These are phyloP conservation scores for Psammodynastes pulverulentus DNA, from an alignment of 2,113 vertebrate genomes.

Conservation along the genomic window DNA sequence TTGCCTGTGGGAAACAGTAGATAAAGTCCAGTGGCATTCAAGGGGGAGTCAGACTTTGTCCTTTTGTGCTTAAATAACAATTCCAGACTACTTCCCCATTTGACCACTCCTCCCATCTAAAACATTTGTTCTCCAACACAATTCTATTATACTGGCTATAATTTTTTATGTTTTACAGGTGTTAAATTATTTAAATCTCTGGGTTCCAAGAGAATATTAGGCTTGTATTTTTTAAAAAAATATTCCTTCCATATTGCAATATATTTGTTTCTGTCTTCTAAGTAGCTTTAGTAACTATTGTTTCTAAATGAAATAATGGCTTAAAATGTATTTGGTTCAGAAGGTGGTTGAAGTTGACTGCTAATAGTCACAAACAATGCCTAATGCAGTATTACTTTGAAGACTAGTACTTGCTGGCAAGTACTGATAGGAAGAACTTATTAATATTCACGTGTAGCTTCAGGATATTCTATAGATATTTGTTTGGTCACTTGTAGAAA, in stretches of 20 bases:
- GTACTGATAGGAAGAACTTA: neutral
- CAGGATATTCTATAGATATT: neutral
- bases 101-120: neutral
- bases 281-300: neutral
- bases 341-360: neutral
- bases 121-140: neutral
- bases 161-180: neutral
- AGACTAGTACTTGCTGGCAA: neutral
- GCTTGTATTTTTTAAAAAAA: neutral
- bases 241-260: neutral
- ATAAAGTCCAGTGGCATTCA: neutral
- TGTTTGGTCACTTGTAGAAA: neutral
- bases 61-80: neutral
- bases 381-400: neutral
- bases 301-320: neutral
- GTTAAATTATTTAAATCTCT: neutral
- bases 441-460: neutral
- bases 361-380: neutral
- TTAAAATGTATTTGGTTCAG: neutral
- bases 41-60: neutral
- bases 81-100: neutral
- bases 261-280: neutral
- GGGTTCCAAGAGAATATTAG: neutral
- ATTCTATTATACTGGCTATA: neutral
- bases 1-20: neutral